Evolutionary conservation across 2,888 invertebrate genomes (phyloP).

Genomic region (Slavum lentiscoides): DNA sequence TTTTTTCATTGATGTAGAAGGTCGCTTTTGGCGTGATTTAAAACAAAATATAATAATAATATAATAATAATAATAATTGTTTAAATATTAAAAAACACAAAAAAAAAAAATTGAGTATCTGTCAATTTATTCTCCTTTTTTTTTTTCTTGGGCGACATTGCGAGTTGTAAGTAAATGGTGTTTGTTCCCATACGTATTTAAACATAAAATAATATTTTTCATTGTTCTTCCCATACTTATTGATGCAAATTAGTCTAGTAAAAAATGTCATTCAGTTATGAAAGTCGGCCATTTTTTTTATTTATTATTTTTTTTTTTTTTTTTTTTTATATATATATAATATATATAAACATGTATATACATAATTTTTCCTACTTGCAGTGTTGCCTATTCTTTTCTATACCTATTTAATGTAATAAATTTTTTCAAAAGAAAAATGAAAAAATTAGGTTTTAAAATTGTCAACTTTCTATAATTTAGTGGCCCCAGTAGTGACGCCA

Average conservation of each 20-base stretch:
- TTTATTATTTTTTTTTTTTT: too few relatives aligned
- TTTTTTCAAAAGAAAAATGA: constrained; percentile 28
- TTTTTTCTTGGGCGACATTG: constrained; percentile 48
- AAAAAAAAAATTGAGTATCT: constrained; percentile 45
- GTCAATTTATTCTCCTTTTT: constrained; percentile 45
- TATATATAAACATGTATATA: constrained; percentile 8
- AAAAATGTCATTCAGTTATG: constrained; percentile 51
- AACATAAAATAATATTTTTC: constrained; percentile 8
- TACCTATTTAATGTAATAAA: constrained; percentile 18
- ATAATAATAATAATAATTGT: constrained; percentile 50
- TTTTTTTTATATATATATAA: background rate
- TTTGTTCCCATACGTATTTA: constrained; percentile 31
- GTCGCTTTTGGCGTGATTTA: constrained; percentile 52
- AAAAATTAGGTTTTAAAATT: constrained; percentile 42
- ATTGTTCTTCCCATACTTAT: constrained; percentile 4
- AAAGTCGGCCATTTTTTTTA: constrained; percentile 50
- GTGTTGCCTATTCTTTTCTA: constrained; percentile 53
- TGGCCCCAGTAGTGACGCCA: constrained; percentile 52
- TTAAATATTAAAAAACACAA: constrained; percentile 49
- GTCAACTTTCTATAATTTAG: constrained; percentile 52
- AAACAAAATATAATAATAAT: constrained; percentile 53
- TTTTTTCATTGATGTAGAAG: constrained; percentile 52
- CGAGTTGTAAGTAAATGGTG: constrained; percentile 46
- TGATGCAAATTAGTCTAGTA: constrained; percentile 14
- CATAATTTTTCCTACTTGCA: constrained; percentile 43